Evolutionary conservation across 2,797 vertebrate species (phyloP), one percentile per base, ranked within the genome.

Genomic region (Cirrhinus molitorella): DNA sequence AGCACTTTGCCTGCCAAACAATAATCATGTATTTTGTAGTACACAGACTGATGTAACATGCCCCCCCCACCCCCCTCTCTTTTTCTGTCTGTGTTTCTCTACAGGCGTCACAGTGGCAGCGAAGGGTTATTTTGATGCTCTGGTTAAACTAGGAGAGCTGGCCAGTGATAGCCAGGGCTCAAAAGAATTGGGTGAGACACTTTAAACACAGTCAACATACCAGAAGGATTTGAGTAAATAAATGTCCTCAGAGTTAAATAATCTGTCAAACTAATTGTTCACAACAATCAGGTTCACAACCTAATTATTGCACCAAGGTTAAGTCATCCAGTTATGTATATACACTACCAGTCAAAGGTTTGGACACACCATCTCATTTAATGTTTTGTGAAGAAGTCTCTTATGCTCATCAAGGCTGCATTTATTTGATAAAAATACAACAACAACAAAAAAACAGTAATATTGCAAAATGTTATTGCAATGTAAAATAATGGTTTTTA

Each of bases 131-230:
- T 96, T 96, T 34, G 96, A 96, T 51, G 93, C 96, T 72, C 91
- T 96, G 88, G 96, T 96, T 87, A 96, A 96, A 91, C 94, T 96
- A 0, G 96, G 96, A 79, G 96, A 96, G 86, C 90, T 96, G 86
- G 95, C 96, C 6, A 96, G 96, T 55, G 95, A 96, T 90, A 96
- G 96, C 91, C 96, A 96, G 91, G 96, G 96, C 81, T 96, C 96
- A 72, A 96, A 96, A 89, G 96, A 96, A 91, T 92, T 96, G 87
- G 96, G 96, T 96, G 92, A 95, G 95, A 76, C 28, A 57, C 28
- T 40, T 19, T 0, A 63, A 37, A 37, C 63, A 66, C 63, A 66
- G 17, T 3, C 6, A 61, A 61, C 16, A 61, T 28, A 28, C 25
- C 59, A 31, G 25, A 61, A 61, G 17, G 13, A 61, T 61, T 17